Percentiles rank a stretch among this genome's conserved stretches.
phyloP scores from a whole-genome alignment of 2,888 invertebrate species.

The Pediacus dermestoides region DNA sequence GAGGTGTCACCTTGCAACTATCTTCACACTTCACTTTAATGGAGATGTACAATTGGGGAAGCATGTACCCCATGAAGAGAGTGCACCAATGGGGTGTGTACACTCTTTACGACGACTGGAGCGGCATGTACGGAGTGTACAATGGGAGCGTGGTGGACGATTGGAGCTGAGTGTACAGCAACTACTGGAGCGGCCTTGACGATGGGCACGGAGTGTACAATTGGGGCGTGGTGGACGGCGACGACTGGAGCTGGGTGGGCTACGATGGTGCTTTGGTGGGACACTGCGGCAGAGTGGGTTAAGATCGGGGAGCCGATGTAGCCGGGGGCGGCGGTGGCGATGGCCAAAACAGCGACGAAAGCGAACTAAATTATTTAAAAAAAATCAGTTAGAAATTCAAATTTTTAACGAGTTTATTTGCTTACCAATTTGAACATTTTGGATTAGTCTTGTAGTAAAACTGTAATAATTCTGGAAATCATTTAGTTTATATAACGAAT shows the following conservation, averaged over 20 bases:
- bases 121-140: conserved; percentile 12
- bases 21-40: background rate
- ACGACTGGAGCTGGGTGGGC: conserved; percentile 29
- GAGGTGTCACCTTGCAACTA: no score
- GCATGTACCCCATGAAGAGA: background rate
- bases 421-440: conserved; percentile 40
- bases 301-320: conserved; percentile 38
- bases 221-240: conserved; percentile 7
- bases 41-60: conserved; percentile 3
- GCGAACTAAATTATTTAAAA: conserved; percentile 47
- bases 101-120: background rate
- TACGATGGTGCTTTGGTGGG: conserved; percentile 31
- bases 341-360: conserved; percentile 53
- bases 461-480: no score
- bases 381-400: conserved; percentile 5
- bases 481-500: no score
- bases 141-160: conserved; percentile 34
- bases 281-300: conserved; percentile 31
- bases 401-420: conserved; percentile 6
- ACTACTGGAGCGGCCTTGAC: conserved; percentile 6
- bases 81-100: conserved; percentile 2
- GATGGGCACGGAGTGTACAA: conserved; percentile 24
- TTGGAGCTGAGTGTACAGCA: conserved; percentile 30
- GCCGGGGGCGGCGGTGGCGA: conserved; percentile 37
- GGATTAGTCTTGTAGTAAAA: no score